Conservation (phyloP, 2,888 invertebrate genomes). For the Holacanthella duospinosa region DNA sequence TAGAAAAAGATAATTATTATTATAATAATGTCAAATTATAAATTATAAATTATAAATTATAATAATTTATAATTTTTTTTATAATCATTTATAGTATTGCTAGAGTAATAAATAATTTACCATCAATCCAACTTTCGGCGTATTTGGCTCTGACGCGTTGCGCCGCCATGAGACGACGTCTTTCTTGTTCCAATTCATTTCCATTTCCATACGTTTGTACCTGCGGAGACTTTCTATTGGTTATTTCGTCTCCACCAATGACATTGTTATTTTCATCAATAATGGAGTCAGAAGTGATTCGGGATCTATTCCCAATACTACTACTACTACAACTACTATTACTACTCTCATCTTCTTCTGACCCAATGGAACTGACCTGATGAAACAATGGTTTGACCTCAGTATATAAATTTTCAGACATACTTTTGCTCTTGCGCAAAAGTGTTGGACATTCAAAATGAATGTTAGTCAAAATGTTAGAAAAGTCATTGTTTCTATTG, state of each 20-base stretch:
- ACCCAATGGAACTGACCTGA: neutral
- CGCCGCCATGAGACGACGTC: constrained; percentile 1
- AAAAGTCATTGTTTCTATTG: too few species aligned
- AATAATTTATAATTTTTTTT: too few species aligned
- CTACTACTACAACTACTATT: neutral
- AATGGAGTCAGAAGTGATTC: neutral
- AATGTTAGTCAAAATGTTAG: constrained; percentile 2
- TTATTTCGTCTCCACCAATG: neutral
- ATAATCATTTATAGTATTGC: too few species aligned
- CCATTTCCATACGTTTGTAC: neutral
- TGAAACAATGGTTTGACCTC: neutral
- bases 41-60: too few species aligned
- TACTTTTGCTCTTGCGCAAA: constrained; percentile 4
- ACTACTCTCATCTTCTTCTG: neutral
- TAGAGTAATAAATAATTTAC: too few species aligned
- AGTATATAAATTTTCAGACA: neutral
- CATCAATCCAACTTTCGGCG: constrained; percentile 12
- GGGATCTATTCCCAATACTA: neutral
- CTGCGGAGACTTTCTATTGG: neutral
- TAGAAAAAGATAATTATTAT: too few species aligned
- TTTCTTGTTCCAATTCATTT: constrained; percentile 7
- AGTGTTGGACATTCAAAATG: constrained; percentile 10
- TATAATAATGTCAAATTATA: too few species aligned
- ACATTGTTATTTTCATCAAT: neutral
- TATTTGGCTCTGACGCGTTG: constrained; percentile 9